phyloP scores from a whole-genome alignment of 2,113 vertebrate species.

The Cheilinus undulatus region DNA sequence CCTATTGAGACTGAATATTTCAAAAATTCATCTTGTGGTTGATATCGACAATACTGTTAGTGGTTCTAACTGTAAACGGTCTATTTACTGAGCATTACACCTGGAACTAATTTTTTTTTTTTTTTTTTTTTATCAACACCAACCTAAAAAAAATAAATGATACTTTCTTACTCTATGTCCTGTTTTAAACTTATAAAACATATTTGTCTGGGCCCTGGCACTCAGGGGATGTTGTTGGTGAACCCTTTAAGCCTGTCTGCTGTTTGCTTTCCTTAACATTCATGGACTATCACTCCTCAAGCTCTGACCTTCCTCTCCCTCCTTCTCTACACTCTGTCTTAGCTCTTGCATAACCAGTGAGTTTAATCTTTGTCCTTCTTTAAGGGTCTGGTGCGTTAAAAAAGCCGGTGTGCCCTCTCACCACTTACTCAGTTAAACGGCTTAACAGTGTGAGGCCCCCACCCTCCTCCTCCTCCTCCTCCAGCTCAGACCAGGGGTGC shows the following conservation, averaged over 20 bases:
- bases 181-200: too few species aligned
- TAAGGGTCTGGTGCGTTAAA: conserved; percentile 43
- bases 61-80: too few species aligned
- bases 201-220: too few species aligned
- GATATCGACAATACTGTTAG: too few species aligned
- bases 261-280: conserved; percentile 40
- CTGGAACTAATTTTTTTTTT: too few species aligned
- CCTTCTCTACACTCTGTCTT: neutral
- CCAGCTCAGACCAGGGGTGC: conserved; percentile 36
- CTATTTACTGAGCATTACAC: too few species aligned
- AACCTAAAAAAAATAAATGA: too few species aligned
- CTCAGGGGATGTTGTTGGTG: conserved; percentile 26
- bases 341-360: conserved; percentile 61
- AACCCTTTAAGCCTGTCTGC: conserved; percentile 21
- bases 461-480: neutral
- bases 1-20: too few species aligned
- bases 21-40: too few species aligned
- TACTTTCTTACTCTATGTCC: too few species aligned
- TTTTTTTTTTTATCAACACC: too few species aligned
- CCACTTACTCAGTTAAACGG: conserved; percentile 55
- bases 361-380: conserved; percentile 71
- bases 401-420: conserved; percentile 34
- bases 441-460: conserved; percentile 36
- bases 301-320: conserved; percentile 20
- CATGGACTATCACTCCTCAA: conserved; percentile 13